A percentile compares a stretch with the other conserved stretches of the same genome.
These are phyloP conservation scores for Azorinus chamasolen DNA, from an alignment of 2,888 invertebrate species.

Conservation along the genomic window DNA sequence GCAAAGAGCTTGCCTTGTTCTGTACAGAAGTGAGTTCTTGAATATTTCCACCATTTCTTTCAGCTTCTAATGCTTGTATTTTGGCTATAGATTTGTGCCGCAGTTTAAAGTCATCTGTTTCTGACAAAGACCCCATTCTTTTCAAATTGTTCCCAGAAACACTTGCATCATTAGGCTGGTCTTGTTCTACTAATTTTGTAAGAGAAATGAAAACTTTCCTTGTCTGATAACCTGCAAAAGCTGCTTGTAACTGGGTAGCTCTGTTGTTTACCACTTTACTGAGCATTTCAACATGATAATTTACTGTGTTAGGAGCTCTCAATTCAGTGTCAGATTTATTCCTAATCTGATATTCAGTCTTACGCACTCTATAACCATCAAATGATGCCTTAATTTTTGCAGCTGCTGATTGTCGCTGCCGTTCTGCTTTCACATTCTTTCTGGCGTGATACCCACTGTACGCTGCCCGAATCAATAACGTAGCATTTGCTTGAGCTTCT, in stretches of 20 bases:
- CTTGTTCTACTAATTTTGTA: slow-evolving; percentile 43
- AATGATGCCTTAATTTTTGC: slow-evolving; percentile 9
- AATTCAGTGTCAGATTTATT: neutral
- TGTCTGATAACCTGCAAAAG: slow-evolving; percentile 56
- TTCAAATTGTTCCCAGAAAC: slow-evolving; percentile 21
- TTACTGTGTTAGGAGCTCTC: slow-evolving; percentile 15
- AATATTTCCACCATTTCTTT: too few relatives aligned
- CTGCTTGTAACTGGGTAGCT: slow-evolving; percentile 52
- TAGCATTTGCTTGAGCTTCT: slow-evolving; percentile 7
- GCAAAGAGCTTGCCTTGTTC: too few relatives aligned
- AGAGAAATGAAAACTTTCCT: slow-evolving; percentile 58
- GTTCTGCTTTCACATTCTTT: slow-evolving; percentile 46
- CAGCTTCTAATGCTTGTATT: slow-evolving; percentile 37
- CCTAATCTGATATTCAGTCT: neutral
- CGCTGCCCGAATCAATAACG: slow-evolving; percentile 48
- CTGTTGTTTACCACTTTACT: slow-evolving; percentile 41
- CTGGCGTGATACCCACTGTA: slow-evolving; percentile 55
- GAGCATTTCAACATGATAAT: slow-evolving; percentile 50
- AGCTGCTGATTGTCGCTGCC: too few relatives aligned
- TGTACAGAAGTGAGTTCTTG: too few relatives aligned
- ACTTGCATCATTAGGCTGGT: neutral
- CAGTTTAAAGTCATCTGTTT: slow-evolving; percentile 63
- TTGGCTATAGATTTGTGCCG: slow-evolving; percentile 57
- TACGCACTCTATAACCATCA: neutral
- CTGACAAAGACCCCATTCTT: slow-evolving; percentile 58